A percentile compares a stretch with the other conserved stretches of the same genome.
Conservation (phyloP, 30 jellyfish, hydroid and myxozoan genomes). For the Morbakka virulenta region DNA sequence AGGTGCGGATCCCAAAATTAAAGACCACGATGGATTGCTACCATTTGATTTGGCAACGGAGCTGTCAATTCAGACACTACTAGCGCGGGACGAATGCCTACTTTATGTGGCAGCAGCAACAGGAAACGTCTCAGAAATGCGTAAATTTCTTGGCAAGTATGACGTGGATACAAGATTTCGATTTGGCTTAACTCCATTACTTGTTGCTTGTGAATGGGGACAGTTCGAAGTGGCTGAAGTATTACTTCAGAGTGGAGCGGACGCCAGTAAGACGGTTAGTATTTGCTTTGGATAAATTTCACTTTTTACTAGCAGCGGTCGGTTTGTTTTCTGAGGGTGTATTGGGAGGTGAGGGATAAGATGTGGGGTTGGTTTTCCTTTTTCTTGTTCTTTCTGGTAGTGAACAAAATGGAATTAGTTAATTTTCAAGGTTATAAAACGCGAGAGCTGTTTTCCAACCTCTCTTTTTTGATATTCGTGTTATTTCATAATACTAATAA, state of each 20-base stretch:
- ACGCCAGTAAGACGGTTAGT: constrained; percentile 66
- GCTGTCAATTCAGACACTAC: constrained; percentile 29
- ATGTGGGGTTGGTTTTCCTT: too few relatives aligned
- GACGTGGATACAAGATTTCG: constrained; percentile 29
- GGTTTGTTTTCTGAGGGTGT: too few relatives aligned
- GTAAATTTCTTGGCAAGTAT: constrained; percentile 2
- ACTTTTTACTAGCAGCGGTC: too few relatives aligned
- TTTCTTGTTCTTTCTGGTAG: too few relatives aligned
- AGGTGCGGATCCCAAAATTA: constrained; percentile 68
- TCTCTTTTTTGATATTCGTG: too few relatives aligned
- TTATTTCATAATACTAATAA: too few relatives aligned
- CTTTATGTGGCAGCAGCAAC: constrained; percentile 46
- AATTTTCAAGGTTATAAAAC: too few relatives aligned
- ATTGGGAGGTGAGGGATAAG: too few relatives aligned
- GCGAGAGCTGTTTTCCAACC: too few relatives aligned
- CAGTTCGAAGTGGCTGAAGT: constrained; percentile 24
- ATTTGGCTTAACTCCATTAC: constrained; percentile 61
- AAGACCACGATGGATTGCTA: constrained; percentile 51
- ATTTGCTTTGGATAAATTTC: too few relatives aligned
- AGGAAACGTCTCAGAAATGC: constrained; percentile 29
- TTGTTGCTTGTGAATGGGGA: constrained; percentile 57
- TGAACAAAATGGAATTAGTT: too few relatives aligned
- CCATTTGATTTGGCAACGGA: constrained; percentile 67
- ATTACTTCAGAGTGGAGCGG: constrained; percentile 48
- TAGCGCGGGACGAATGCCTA: constrained; percentile 60